A percentile compares a stretch with the other conserved stretches of the same genome.
Conservation (phyloP, 1,140 invertebrate species). For the Mizuhopecten yessoensis region DNA sequence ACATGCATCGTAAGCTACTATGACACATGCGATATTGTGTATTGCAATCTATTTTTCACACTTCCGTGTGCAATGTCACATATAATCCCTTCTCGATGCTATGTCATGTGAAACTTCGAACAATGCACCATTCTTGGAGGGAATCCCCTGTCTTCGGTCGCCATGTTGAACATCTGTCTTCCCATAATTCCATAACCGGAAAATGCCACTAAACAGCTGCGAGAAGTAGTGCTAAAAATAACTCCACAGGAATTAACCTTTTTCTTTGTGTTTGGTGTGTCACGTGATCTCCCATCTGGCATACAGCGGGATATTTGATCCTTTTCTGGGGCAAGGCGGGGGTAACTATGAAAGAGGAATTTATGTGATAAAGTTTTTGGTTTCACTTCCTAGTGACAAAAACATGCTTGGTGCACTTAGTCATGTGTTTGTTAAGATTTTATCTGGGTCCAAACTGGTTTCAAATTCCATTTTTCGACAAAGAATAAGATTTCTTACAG, state of each 20-base stretch:
- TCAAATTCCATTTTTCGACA: too few species aligned
- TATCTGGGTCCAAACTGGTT: too few species aligned
- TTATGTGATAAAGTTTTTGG: too few species aligned
- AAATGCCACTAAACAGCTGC: conserved; percentile 45
- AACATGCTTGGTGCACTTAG: too few species aligned
- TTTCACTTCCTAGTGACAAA: too few species aligned
- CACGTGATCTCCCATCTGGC: conserved; percentile 28
- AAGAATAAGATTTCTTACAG: too few species aligned
- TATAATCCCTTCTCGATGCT: neutral
- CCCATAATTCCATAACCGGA: conserved; percentile 53
- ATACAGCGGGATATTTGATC: conserved; percentile 33
- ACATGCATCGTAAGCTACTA: neutral
- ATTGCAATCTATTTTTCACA: conserved; percentile 13
- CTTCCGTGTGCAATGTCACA: neutral
- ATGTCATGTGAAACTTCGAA: conserved; percentile 46
- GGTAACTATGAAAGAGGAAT: too few species aligned
- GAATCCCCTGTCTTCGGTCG: conserved; percentile 56
- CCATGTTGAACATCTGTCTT: conserved; percentile 62
- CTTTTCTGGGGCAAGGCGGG: neutral
- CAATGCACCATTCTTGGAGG: conserved; percentile 54
- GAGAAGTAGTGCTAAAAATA: conserved; percentile 4
- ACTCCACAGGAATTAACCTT: conserved; percentile 38
- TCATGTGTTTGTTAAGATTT: too few species aligned
- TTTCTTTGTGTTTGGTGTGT: conserved; percentile 8
- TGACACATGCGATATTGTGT: neutral